Evolutionary conservation across 2,797 vertebrate species (phyloP).

Genomic region (Girardinus metallicus): DNA sequence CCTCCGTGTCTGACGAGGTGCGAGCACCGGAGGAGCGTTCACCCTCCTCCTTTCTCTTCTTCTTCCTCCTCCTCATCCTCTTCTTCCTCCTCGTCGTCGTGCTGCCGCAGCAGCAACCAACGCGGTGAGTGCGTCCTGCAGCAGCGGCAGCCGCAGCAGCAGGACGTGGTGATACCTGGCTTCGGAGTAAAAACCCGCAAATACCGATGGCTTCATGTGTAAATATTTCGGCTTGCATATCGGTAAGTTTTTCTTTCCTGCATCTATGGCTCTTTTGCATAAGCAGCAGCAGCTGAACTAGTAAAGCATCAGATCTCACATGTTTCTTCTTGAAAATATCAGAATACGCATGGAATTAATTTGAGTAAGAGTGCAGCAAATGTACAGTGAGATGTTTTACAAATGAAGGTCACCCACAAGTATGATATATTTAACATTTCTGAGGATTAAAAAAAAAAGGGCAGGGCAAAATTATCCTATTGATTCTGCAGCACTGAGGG

Average conservation of each 20-base stretch:
- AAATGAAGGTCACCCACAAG: slow-evolving; percentile 68
- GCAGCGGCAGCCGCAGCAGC: slow-evolving; percentile 37
- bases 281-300: slow-evolving; percentile 27
- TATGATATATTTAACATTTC: slow-evolving; percentile 35
- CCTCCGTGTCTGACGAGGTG: slow-evolving; percentile 55
- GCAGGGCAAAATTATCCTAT: slow-evolving; percentile 8
- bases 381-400: slow-evolving; percentile 30
- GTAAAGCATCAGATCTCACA: not conserved
- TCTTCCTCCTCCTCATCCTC: slow-evolving; percentile 36
- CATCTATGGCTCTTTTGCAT: slow-evolving; percentile 7
- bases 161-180: slow-evolving; percentile 19
- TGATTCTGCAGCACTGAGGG: slow-evolving; percentile 23
- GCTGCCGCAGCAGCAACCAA: slow-evolving; percentile 48
- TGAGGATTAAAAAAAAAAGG: not conserved
- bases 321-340: not conserved
- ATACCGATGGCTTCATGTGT: slow-evolving; percentile 52
- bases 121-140: slow-evolving; percentile 32
- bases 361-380: not conserved
- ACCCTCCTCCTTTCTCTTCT: slow-evolving; percentile 30
- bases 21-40: slow-evolving; percentile 55
- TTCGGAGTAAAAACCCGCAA: slow-evolving; percentile 23
- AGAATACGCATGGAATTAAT: not conserved
- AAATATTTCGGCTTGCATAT: slow-evolving; percentile 53
- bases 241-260: slow-evolving; percentile 67
- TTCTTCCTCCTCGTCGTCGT: slow-evolving; percentile 68